phyloP scores from a whole-genome alignment of 2,113 vertebrate species.

The Orientallactaga bullata region DNA sequence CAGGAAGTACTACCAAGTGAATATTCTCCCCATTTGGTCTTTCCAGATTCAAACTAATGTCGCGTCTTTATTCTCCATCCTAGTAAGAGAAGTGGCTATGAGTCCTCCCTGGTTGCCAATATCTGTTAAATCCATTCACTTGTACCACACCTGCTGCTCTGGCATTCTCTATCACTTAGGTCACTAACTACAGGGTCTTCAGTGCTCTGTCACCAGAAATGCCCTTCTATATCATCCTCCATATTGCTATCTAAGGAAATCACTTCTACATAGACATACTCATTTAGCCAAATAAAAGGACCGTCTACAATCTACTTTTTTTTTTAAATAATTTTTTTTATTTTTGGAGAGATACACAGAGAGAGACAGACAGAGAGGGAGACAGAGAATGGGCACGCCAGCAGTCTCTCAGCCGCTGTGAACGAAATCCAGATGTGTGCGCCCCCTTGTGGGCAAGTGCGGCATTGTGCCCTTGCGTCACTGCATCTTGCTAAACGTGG shows the following conservation, averaged over 20 bases:
- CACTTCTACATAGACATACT: not conserved
- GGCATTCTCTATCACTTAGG: not conserved
- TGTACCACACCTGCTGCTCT: not conserved
- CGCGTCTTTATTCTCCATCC: not conserved
- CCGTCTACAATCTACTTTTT: not conserved
- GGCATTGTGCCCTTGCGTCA: no score
- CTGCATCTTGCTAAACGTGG: no score
- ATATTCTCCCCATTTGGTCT: no score
- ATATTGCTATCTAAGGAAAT: not conserved
- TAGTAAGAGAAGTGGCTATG: not conserved
- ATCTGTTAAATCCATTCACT: not conserved
- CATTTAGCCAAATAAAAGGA: not conserved
- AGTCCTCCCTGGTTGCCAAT: not conserved
- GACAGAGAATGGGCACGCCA: no score
- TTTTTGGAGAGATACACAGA: no score
- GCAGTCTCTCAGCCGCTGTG: no score
- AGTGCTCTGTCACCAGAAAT: not conserved
- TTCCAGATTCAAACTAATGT: not conserved
- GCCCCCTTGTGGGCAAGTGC: no score
- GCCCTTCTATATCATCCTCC: not conserved
- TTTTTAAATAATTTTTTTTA: no score
- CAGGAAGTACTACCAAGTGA: no score
- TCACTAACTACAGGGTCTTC: not conserved
- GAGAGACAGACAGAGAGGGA: no score
- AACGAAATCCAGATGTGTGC: no score